Percentiles rank a stretch among this genome's conserved stretches.
Conservation (phyloP, 2,888 invertebrate species). For the Balanococcus diminutus region DNA sequence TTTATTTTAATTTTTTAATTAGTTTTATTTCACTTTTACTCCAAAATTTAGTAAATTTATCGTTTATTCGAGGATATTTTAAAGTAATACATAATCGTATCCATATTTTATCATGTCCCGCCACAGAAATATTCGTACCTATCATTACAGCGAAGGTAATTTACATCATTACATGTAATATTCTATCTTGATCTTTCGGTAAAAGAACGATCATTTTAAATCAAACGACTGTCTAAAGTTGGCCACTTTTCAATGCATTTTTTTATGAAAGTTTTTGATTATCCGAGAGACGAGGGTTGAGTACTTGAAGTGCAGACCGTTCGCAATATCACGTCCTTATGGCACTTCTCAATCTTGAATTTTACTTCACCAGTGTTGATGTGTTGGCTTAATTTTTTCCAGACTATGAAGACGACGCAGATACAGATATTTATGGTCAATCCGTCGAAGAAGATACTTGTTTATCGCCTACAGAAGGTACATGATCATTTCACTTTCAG, state of each 20-base stretch:
- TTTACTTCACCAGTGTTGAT: not conserved
- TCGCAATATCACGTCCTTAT: not conserved
- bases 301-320: not conserved
- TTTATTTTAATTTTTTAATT: not conserved
- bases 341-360: not conserved
- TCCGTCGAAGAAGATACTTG: slow-evolving; percentile 92
- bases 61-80: not conserved
- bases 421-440: slow-evolving; percentile 89
- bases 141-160: not conserved
- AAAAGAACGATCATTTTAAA: not conserved
- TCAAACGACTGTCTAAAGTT: not conserved
- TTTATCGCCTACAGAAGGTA: slow-evolving; percentile 79
- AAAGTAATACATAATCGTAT: not conserved
- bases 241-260: not conserved
- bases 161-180: too few relatives aligned
- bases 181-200: not conserved
- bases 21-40: not conserved
- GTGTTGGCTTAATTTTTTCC: not conserved
- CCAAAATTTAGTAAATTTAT: not conserved
- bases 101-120: not conserved
- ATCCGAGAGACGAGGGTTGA: too few relatives aligned
- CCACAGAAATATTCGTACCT: not conserved
- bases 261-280: too few relatives aligned
- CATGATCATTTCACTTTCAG: slow-evolving; percentile 38
- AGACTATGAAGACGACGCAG: slow-evolving; percentile 76